phyloP scores from a whole-genome alignment of 2,888 invertebrate genomes.

The Philereme vetulata region DNA sequence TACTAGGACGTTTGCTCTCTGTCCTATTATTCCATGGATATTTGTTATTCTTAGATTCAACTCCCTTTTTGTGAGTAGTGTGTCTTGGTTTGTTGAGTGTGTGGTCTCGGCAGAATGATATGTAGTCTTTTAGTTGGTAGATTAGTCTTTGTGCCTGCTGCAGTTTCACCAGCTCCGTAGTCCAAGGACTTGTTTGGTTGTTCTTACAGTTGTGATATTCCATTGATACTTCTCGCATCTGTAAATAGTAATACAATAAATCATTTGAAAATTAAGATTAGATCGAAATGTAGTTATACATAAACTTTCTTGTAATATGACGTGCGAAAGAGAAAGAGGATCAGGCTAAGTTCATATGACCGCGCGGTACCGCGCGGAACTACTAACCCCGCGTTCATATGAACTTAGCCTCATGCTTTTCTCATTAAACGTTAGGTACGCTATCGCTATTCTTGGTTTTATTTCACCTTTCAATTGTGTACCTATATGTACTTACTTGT shows the following conservation, averaged over 20 bases:
- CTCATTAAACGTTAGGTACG: too few relatives aligned
- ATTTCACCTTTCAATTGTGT: too few relatives aligned
- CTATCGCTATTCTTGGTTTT: too few relatives aligned
- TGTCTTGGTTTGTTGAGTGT: slow-evolving; percentile 58
- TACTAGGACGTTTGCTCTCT: slow-evolving; percentile 43
- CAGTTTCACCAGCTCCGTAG: slow-evolving; percentile 68
- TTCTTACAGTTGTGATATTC: slow-evolving; percentile 88
- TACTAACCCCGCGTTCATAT: too few relatives aligned
- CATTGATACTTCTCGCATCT: slow-evolving; percentile 89
- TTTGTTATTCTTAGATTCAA: slow-evolving; percentile 69
- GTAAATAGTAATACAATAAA: slow-evolving; percentile 35
- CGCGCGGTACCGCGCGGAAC: too few relatives aligned
- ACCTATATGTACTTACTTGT: too few relatives aligned
- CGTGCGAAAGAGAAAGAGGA: too few relatives aligned
- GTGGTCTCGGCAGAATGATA: slow-evolving; percentile 66
- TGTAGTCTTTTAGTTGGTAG: slow-evolving; percentile 69
- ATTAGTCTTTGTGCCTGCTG: slow-evolving; percentile 70
- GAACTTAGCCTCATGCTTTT: too few relatives aligned
- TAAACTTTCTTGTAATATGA: too few relatives aligned
- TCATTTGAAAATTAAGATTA: neutral
- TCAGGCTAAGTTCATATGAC: too few relatives aligned
- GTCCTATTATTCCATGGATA: slow-evolving; percentile 74
- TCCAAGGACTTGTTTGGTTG: slow-evolving; percentile 76
- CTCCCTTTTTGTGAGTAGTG: slow-evolving; percentile 54
- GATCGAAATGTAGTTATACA: too few relatives aligned